Percentiles rank a stretch among this genome's conserved stretches.
These are phyloP conservation scores for Petrocephalus microphthalmus DNA, from an alignment of 2,113 vertebrate genomes.

Conservation along the genomic window DNA sequence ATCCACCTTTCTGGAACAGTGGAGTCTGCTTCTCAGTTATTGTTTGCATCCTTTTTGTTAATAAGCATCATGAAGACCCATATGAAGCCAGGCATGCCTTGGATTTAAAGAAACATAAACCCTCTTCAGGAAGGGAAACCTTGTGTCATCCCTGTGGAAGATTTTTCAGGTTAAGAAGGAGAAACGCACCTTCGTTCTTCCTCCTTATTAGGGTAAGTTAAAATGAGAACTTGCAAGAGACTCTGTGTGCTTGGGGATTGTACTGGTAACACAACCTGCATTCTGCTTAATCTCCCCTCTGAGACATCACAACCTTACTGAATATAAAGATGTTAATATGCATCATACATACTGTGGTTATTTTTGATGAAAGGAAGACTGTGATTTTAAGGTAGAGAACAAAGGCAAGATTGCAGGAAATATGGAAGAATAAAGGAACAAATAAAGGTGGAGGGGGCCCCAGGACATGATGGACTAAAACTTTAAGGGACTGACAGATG, in stretches of 20 bases:
- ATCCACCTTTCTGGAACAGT: not conserved
- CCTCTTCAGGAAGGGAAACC: not conserved
- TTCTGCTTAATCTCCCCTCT: not conserved
- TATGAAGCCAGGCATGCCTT: not conserved
- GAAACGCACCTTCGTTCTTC: not conserved
- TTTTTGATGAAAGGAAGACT: not conserved
- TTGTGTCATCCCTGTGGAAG: not conserved
- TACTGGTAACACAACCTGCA: not conserved
- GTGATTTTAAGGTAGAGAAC: constrained; percentile 10
- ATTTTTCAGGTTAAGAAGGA: not conserved
- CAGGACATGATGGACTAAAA: not conserved
- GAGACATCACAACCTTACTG: not conserved
- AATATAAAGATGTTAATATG: not conserved
- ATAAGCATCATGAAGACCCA: not conserved
- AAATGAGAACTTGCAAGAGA: not conserved
- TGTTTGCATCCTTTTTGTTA: not conserved
- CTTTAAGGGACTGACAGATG: not conserved
- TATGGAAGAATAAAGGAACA: not conserved
- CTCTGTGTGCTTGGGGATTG: not conserved
- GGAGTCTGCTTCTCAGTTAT: not conserved
- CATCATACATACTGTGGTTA: not conserved
- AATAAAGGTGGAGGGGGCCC: not conserved
- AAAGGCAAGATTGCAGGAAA: constrained; percentile 14
- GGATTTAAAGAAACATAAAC: not conserved
- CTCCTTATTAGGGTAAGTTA: constrained; percentile 1